Evolutionary conservation across 1,140 invertebrate species (phyloP), one percentile per base, ranked within the genome.

Genomic region (Helicorthomorpha holstii): DNA sequence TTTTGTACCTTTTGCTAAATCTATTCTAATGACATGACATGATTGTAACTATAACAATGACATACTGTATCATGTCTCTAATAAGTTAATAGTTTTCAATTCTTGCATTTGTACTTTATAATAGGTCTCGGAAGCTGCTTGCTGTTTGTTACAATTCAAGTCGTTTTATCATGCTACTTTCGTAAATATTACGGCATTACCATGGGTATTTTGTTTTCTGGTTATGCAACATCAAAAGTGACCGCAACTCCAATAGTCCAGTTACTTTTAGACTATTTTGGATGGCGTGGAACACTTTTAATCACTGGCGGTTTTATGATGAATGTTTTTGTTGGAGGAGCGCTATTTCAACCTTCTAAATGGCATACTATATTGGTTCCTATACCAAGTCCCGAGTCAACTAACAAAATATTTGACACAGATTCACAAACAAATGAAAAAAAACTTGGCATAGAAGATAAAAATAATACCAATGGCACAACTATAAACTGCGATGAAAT

Each of bases 261-360:
- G 16, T 34, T 34, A 34, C 29, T 34, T 34, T 34, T 34, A 16
- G 29, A 34, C 7, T 7, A 7, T 50, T 83, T 80, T 53, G 80
- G 80, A 22, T 75, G 82, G 42, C 76, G 81, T 57, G 80, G 80
- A 2, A 81, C 81, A 1, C 72, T 85, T 3, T 65, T 86, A 0
- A 65, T 86, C 1, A 77, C 89, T 69, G 85, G 85, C 2, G 86
- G 78, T 21, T 68, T 89, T 1, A 82, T 83, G 50, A 64, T 90
- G 16, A 84, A 90, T 61, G 81, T 85, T 1, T 81, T 83, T 73
- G 80, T 85, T 1, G 81, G 82, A 4, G 81, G 80, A 0, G 76
- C 78, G 24, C 74, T 85, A 0, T 83, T 81, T 59, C 71, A 79
- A 45, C 84, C 84, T 34, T 7, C 29, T 7, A 7, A 34, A 7